Evolutionary conservation across 2,888 invertebrate species (phyloP).

Genomic region (Coelopa pilipes): DNA sequence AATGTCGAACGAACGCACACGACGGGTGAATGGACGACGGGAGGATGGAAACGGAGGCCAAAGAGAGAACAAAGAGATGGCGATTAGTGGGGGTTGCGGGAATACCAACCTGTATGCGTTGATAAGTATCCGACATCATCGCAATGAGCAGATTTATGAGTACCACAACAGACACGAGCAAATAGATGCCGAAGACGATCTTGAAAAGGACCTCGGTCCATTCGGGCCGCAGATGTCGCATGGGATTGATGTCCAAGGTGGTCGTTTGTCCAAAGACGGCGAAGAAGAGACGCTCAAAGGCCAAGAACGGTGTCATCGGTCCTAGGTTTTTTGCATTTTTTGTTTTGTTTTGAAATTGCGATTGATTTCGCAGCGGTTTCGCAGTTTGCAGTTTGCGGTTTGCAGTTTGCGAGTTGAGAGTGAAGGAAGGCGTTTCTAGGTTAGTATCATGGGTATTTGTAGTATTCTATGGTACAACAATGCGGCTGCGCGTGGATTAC

Average conservation of each 20-base stretch:
- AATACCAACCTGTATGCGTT: conserved; percentile 93
- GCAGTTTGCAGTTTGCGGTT: not conserved
- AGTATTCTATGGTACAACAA: not conserved
- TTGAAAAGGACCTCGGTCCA: conserved; percentile 91
- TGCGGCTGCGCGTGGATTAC: conserved; percentile 20
- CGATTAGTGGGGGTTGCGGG: conserved; percentile 43
- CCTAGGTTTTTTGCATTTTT: conserved; percentile 51
- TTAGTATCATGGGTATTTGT: conserved; percentile 1
- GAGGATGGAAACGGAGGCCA: conserved; percentile 35
- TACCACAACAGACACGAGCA: conserved; percentile 98
- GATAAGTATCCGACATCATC: conserved; percentile 99
- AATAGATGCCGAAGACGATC: conserved; percentile 95
- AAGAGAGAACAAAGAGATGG: conserved; percentile 40
- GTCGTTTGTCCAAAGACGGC: conserved; percentile 96
- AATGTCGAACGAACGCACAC: conserved; percentile 20
- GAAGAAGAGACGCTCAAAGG: conserved; percentile 98
- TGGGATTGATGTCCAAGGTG: conserved; percentile 83
- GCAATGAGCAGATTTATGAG: conserved; percentile 99
- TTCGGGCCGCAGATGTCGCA: conserved; percentile 75
- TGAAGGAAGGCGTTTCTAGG: conserved; percentile 8
- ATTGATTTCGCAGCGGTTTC: not conserved
- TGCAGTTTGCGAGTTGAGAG: not conserved
- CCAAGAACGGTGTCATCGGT: conserved; percentile 86
- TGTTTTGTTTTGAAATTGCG: conserved; percentile 27
- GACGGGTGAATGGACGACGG: conserved; percentile 21